Evolutionary conservation across 1,140 invertebrate genomes (phyloP).

Genomic region (Babylonia areolata): DNA sequence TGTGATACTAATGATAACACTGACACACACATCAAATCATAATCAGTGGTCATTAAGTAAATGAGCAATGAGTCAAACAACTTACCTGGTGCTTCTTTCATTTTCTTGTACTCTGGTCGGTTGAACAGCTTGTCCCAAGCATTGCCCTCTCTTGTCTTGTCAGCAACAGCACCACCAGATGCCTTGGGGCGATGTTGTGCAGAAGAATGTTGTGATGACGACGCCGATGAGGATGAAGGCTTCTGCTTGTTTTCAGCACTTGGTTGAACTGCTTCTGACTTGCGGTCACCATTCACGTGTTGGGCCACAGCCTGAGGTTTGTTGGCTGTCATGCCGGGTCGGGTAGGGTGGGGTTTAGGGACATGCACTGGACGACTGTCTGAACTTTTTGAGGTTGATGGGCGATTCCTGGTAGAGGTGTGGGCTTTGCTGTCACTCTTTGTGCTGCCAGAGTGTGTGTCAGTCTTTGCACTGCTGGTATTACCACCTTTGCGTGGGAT

Average conservation of each 20-base stretch:
- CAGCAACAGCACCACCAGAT: background rate
- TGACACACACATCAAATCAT: too few relatives aligned
- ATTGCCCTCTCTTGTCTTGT: background rate
- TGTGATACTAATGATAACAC: too few relatives aligned
- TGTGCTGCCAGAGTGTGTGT: too few relatives aligned
- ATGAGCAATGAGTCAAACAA: too few relatives aligned
- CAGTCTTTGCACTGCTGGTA: background rate
- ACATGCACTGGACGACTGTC: background rate
- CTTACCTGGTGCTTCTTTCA: slow-evolving; percentile 13
- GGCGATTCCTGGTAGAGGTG: background rate
- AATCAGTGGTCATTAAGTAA: too few relatives aligned
- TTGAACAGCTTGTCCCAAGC: slow-evolving; percentile 32
- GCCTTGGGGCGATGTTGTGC: background rate
- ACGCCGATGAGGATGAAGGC: background rate
- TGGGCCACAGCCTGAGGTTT: slow-evolving; percentile 4
- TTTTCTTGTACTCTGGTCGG: slow-evolving; percentile 34
- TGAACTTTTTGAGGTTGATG: background rate
- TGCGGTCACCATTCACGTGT: background rate
- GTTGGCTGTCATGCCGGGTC: slow-evolving; percentile 14
- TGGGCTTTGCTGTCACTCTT: too few relatives aligned
- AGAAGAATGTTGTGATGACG: background rate
- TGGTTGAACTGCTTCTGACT: background rate
- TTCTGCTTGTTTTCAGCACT: background rate
- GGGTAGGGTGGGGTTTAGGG: slow-evolving; percentile 15
- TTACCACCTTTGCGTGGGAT: background rate